Percentiles rank a stretch among this genome's conserved stretches.
phyloP scores from a whole-genome alignment of 2,113 vertebrate species.

The Salvelinus sp. region DNA sequence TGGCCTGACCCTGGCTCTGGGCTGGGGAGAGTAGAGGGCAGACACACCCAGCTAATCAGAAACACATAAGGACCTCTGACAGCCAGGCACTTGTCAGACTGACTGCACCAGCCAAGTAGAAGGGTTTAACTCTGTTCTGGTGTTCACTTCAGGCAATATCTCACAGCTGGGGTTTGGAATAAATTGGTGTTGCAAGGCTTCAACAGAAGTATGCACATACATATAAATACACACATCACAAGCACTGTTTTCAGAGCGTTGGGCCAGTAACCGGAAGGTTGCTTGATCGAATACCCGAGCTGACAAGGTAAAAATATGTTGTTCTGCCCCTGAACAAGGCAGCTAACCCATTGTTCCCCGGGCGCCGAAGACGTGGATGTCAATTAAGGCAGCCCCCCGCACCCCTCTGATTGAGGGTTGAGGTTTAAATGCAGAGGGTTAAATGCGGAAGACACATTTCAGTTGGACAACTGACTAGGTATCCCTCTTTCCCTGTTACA shows the following conservation, averaged over 20 bases:
- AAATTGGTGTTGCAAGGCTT: not conserved
- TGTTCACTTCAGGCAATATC: conserved; percentile 22
- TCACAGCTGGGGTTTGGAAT: too few relatives aligned
- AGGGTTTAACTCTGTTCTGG: conserved; percentile 23
- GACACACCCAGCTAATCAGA: conserved; percentile 61
- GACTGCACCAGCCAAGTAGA: not conserved
- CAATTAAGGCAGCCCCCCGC: too few relatives aligned
- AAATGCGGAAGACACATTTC: too few relatives aligned
- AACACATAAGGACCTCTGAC: conserved; percentile 41
- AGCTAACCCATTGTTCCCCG: too few relatives aligned
- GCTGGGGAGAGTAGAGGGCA: conserved; percentile 36
- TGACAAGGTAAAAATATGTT: too few relatives aligned
- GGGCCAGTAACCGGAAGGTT: too few relatives aligned
- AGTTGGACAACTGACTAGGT: too few relatives aligned
- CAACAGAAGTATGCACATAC: not conserved
- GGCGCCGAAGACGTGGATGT: too few relatives aligned
- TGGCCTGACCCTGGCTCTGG: conserved; percentile 34
- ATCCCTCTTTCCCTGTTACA: not conserved
- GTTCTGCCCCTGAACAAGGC: too few relatives aligned
- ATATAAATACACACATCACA: not conserved
- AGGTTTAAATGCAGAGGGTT: too few relatives aligned
- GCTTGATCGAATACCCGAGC: too few relatives aligned
- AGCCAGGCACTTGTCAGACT: conserved; percentile 4
- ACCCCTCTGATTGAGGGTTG: too few relatives aligned
- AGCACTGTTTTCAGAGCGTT: not conserved